Percentiles rank a stretch among this genome's conserved stretches.
These are phyloP conservation scores for Brachionus paranguensis DNA, from an alignment of 1,140 invertebrate genomes.

Conservation along the genomic window DNA sequence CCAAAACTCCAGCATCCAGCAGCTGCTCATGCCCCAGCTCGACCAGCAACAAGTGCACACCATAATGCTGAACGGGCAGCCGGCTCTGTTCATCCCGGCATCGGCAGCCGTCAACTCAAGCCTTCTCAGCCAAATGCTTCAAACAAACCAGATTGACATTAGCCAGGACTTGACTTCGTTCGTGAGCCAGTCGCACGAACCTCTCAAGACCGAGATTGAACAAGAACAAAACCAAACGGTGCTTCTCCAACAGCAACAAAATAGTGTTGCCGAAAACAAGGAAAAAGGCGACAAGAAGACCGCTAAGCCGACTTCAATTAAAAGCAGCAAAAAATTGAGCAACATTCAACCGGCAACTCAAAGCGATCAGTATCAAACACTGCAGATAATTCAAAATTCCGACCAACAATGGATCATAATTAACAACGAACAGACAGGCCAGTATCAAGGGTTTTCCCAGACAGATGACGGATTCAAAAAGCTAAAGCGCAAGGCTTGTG, in stretches of 20 bases:
- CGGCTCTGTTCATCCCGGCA: slow-evolving; percentile 32
- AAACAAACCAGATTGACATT: neutral
- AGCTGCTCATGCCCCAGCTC: neutral
- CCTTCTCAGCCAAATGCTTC: neutral
- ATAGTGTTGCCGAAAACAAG: neutral
- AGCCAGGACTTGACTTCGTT: neutral
- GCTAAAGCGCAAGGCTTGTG: slow-evolving; percentile 5
- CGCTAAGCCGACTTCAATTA: neutral
- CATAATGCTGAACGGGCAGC: slow-evolving; percentile 33
- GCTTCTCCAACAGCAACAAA: neutral
- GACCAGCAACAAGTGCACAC: slow-evolving; percentile 20
- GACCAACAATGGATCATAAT: slow-evolving; percentile 26
- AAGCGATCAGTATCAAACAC: neutral
- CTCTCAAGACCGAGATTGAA: neutral
- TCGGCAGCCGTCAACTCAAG: slow-evolving; percentile 28
- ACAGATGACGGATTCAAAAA: neutral
- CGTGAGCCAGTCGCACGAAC: neutral
- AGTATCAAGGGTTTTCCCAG: neutral
- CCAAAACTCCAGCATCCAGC: neutral
- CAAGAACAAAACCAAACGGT: neutral
- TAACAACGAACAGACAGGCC: neutral
- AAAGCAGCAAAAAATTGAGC: neutral
- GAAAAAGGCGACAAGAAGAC: neutral
- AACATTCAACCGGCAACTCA: neutral
- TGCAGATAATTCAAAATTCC: slow-evolving; percentile 11